phyloP scores from a whole-genome alignment of 2,888 invertebrate species.

The Lochmaea crataegi region DNA sequence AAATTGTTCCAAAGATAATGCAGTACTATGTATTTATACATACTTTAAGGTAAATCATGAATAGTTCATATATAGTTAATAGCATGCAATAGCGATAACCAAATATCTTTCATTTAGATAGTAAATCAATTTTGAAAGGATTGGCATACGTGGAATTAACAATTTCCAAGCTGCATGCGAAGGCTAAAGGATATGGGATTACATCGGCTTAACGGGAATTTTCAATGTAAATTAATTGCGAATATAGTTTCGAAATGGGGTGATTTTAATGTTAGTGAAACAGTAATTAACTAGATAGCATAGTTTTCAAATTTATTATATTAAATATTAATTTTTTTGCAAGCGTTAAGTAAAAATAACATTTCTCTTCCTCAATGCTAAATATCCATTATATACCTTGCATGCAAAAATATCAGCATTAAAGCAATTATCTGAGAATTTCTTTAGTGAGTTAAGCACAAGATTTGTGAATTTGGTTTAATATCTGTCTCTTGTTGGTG shows the following conservation, averaged over 20 bases:
- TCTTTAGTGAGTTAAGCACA: too few relatives aligned
- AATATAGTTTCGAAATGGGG: not conserved
- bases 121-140: conserved; percentile 18
- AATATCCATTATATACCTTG: too few relatives aligned
- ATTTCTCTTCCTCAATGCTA: too few relatives aligned
- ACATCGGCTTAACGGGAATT: conserved; percentile 18
- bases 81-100: conserved; percentile 2
- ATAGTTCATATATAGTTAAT: not conserved
- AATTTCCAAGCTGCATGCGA: conserved; percentile 12
- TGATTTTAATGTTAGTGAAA: too few relatives aligned
- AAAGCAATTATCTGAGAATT: too few relatives aligned
- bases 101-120: conserved; percentile 10
- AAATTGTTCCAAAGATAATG: not conserved
- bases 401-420: too few relatives aligned
- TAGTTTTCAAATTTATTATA: not conserved
- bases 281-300: too few relatives aligned
- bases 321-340: too few relatives aligned
- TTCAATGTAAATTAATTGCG: conserved; percentile 11
- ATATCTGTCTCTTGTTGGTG: too few relatives aligned
- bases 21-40: not conserved
- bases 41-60: conserved; percentile 13
- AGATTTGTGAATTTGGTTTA: too few relatives aligned
- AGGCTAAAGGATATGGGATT: conserved; percentile 18
- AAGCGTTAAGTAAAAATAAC: too few relatives aligned
- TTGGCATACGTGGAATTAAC: conserved; percentile 25